Conservation (phyloP, 2,797 vertebrate species). For the Pipistrellus nathusii region DNA sequence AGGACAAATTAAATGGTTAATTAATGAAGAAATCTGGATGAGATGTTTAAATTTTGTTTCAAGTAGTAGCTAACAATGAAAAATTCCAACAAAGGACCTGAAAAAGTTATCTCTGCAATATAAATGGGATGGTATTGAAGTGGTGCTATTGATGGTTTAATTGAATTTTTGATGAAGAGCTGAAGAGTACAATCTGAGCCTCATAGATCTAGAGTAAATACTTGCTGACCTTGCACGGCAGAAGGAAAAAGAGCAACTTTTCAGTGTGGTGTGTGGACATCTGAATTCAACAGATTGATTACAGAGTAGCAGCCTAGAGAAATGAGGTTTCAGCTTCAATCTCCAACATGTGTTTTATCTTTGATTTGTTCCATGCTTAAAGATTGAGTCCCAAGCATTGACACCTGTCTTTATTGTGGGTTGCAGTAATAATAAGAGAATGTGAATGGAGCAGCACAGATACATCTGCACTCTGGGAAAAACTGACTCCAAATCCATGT, state of each 20-base stretch:
- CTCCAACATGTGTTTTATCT: constrained; percentile 54
- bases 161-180: constrained; percentile 53
- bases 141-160: constrained; percentile 23
- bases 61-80: constrained; percentile 4
- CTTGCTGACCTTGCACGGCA: constrained; percentile 1
- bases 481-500: neutral
- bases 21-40: neutral
- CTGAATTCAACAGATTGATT: constrained; percentile 67
- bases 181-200: neutral
- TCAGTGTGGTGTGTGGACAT: neutral
- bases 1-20: neutral
- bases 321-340: constrained; percentile 74
- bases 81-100: neutral
- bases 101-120: neutral
- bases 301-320: constrained; percentile 20
- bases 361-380: constrained; percentile 54
- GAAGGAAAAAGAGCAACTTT: neutral
- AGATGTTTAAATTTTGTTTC: constrained; percentile 55
- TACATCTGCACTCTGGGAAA: neutral
- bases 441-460: neutral
- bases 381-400: neutral
- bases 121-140: constrained; percentile 34
- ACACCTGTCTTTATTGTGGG: neutral
- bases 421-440: neutral
- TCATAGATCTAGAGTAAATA: neutral